These are phyloP conservation scores for Okamejei kenojei DNA, from an alignment of 2,797 vertebrate genomes.

Conservation along the genomic window DNA sequence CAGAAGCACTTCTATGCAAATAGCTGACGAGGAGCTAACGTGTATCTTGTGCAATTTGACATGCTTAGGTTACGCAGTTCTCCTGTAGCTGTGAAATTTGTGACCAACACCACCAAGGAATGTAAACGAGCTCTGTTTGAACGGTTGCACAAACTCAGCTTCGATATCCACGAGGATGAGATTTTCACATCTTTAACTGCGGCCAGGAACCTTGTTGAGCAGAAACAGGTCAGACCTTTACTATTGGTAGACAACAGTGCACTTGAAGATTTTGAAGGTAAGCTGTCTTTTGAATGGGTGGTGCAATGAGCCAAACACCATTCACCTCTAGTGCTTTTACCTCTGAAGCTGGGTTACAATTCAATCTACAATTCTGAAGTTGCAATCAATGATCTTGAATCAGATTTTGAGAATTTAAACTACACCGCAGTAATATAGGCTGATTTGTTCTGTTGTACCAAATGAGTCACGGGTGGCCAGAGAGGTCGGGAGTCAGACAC, in stretches of 20 bases:
- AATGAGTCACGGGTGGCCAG: background rate
- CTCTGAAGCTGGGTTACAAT: background rate
- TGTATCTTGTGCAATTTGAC: background rate
- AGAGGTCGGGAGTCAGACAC: no score
- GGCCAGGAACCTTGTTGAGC: slow-evolving; percentile 77
- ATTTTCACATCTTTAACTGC: slow-evolving; percentile 92
- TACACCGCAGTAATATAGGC: background rate
- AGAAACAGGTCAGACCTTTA: slow-evolving; percentile 71
- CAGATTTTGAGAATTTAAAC: background rate
- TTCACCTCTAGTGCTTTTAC: background rate
- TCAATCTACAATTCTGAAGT: background rate
- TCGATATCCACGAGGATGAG: slow-evolving; percentile 79
- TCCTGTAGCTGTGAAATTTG: slow-evolving; percentile 73
- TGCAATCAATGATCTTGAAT: background rate
- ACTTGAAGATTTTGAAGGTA: slow-evolving; percentile 81
- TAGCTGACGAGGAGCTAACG: background rate
- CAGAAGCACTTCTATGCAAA: background rate
- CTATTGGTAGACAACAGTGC: slow-evolving; percentile 80
- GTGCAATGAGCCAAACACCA: background rate
- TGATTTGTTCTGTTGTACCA: background rate
- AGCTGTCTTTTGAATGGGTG: background rate
- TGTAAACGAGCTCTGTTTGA: slow-evolving; percentile 76
- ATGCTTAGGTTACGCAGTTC: slow-evolving; percentile 65
- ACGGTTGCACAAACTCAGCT: slow-evolving; percentile 67
- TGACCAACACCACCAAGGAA: slow-evolving; percentile 95